These are phyloP conservation scores for Chrysolina haemoptera DNA, from an alignment of 2,888 invertebrate genomes.

Conservation along the genomic window DNA sequence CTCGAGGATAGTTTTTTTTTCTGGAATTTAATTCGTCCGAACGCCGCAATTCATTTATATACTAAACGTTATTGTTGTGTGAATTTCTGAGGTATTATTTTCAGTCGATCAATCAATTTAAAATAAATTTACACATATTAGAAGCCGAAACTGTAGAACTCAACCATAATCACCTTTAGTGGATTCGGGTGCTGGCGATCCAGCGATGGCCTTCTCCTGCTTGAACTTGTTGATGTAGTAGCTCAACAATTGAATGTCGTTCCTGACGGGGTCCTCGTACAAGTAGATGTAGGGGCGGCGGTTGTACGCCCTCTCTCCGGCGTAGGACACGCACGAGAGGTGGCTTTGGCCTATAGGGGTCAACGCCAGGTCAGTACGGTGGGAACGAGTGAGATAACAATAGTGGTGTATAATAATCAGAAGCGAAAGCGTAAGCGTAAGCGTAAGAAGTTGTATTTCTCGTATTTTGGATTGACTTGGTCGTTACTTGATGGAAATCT, in stretches of 20 bases:
- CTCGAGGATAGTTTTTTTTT: too few relatives aligned
- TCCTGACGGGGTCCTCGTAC: conserved; percentile 82
- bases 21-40: too few relatives aligned
- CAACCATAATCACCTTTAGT: conserved; percentile 43
- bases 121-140: too few relatives aligned
- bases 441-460: neutral
- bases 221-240: conserved; percentile 85
- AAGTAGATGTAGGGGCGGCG: conserved; percentile 78
- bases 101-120: too few relatives aligned
- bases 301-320: conserved; percentile 85
- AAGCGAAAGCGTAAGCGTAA: conserved; percentile 6
- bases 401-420: neutral
- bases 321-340: conserved; percentile 88
- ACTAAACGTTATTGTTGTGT: too few relatives aligned
- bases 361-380: neutral
- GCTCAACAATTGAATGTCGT: conserved; percentile 89
- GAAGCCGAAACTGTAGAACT: too few relatives aligned
- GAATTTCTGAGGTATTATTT: too few relatives aligned
- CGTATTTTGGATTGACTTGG: too few relatives aligned
- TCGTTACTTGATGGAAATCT: too few relatives aligned
- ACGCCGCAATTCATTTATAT: too few relatives aligned
- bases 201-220: conserved; percentile 69
- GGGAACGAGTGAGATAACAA: neutral
- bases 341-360: conserved; percentile 79
- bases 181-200: conserved; percentile 34